Conservation (phyloP, 1,140 invertebrate genomes). For the Drosophila mayri region DNA sequence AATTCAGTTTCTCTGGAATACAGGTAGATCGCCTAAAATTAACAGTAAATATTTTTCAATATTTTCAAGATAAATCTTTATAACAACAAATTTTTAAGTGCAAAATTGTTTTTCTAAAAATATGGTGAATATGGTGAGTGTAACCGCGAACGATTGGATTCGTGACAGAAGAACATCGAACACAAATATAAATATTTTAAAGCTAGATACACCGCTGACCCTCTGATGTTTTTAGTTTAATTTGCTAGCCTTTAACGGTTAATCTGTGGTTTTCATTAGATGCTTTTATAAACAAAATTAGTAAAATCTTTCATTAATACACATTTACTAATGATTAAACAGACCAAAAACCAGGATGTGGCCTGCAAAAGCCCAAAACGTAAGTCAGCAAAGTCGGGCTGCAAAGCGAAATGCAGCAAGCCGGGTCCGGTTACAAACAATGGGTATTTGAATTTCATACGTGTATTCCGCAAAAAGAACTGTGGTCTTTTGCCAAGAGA, state of each 20-base stretch:
- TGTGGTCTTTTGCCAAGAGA: not conserved
- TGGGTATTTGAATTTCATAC: not conserved
- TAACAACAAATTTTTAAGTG: not conserved
- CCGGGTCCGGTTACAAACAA: conserved; percentile 8
- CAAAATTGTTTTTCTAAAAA: not conserved
- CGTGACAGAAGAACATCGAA: not conserved
- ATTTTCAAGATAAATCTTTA: not conserved
- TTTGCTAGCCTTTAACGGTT: not conserved
- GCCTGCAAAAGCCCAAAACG: not conserved
- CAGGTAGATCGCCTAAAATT: not conserved
- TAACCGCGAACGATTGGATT: not conserved
- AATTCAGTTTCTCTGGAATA: not conserved
- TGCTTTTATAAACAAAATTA: not conserved
- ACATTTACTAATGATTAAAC: not conserved
- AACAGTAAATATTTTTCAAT: not conserved
- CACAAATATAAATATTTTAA: not conserved
- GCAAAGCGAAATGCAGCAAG: conserved; percentile 7
- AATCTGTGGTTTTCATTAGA: not conserved
- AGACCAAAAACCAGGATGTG: not conserved
- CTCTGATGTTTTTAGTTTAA: not conserved
- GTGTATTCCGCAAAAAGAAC: not conserved
- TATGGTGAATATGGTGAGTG: not conserved
- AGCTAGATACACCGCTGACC: not conserved
- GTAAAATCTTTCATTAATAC: not conserved
- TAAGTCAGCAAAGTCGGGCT: not conserved